A percentile compares a stretch with the other conserved stretches of the same genome.
phyloP scores from a whole-genome alignment of 2,113 vertebrate species.

The Ellobius talpinus region DNA sequence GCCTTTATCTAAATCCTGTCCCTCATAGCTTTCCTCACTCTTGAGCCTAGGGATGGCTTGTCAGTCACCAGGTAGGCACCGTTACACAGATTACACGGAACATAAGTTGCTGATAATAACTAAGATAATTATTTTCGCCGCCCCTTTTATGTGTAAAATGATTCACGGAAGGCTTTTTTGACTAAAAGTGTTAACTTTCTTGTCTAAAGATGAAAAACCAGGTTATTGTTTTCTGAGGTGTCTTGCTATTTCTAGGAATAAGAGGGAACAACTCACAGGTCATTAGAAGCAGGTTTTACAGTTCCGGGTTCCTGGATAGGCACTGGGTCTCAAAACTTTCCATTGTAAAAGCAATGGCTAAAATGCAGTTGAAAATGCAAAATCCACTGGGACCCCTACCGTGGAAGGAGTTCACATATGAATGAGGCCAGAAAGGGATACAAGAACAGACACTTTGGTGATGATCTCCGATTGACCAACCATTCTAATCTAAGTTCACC shows the following conservation, averaged over 20 bases:
- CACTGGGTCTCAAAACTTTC: background rate
- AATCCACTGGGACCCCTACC: background rate
- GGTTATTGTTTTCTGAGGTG: background rate
- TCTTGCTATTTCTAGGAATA: background rate
- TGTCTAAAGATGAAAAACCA: background rate
- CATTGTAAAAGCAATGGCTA: background rate
- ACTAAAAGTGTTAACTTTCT: background rate
- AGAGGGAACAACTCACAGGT: background rate
- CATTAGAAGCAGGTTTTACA: background rate
- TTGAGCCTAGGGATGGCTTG: background rate
- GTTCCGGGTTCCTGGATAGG: background rate
- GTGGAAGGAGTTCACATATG: background rate
- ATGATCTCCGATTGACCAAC: background rate
- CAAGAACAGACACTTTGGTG: background rate
- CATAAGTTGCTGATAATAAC: background rate
- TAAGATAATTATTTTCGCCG: background rate
- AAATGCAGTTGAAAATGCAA: background rate
- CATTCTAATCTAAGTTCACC: background rate
- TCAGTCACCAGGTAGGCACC: background rate
- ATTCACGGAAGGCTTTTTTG: background rate
- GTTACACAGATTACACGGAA: background rate
- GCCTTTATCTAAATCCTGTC: constrained; percentile 41
- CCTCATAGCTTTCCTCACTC: background rate
- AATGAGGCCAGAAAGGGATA: background rate
- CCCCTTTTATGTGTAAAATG: background rate